Evolutionary conservation across 2,797 vertebrate genomes (phyloP).

Genomic region (Stomatorhinus walkeri): DNA sequence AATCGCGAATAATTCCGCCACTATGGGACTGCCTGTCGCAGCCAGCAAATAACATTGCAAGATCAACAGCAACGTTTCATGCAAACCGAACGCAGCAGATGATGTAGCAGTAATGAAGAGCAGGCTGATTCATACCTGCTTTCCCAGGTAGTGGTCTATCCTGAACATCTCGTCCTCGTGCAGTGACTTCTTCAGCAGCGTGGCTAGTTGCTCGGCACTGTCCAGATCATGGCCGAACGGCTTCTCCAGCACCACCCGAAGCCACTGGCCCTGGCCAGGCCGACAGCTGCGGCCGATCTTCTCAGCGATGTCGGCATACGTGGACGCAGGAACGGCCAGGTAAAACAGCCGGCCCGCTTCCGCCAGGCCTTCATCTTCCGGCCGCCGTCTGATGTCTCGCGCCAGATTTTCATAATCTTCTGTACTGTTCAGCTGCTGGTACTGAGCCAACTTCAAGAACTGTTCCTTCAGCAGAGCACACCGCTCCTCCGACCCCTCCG

Average conservation of each 20-base stretch:
- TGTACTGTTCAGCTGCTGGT: constrained; percentile 64
- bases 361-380: constrained; percentile 62
- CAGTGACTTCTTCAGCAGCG: constrained; percentile 66
- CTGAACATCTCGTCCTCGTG: constrained; percentile 90
- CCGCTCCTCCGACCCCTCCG: constrained; percentile 47
- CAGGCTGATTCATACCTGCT: constrained; percentile 66
- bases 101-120: background rate
- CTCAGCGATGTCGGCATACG: constrained; percentile 75
- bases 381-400: constrained; percentile 57
- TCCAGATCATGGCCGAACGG: constrained; percentile 84
- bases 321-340: constrained; percentile 83
- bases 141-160: constrained; percentile 94
- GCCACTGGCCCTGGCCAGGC: constrained; percentile 64
- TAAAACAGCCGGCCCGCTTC: constrained; percentile 90
- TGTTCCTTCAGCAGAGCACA: constrained; percentile 79
- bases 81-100: background rate
- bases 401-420: constrained; percentile 71
- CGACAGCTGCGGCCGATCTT: constrained; percentile 79
- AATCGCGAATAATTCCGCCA: background rate
- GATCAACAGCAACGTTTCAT: background rate
- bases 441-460: constrained; percentile 75
- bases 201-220: constrained; percentile 74
- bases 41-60: background rate
- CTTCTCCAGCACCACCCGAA: constrained; percentile 88
- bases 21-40: background rate